Evolutionary conservation across 2,113 vertebrate genomes (phyloP), one percentile per base, ranked within the genome.

Genomic region (Neomonachus schauinslandi): DNA sequence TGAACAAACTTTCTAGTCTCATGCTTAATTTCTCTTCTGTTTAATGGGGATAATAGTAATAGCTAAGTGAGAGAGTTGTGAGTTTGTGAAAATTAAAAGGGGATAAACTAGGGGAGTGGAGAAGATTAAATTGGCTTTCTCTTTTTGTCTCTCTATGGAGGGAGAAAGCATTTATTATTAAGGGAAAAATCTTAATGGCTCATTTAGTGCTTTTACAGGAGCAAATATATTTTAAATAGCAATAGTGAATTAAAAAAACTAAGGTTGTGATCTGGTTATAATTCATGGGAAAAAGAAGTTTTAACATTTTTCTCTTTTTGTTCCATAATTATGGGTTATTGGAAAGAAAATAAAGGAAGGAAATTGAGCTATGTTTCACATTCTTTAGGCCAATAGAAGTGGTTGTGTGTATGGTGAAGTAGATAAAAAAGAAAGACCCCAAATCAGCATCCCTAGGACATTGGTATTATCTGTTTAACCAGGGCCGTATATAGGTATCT

Each of bases 261-360:
- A 36, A 24, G 18, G 61, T 49, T 31, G 12, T 24, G 9, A 49
- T 59, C 67, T 86, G 9, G 22, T 63, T 90, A 26, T 72, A 89
- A 28, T 90, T 57, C 19, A 82, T 33, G 4, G 15, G 11, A 5
- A 46, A 93, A 16, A 46, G 39, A 77, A 57, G 55, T 95, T 77
- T 63, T 72, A 69, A 76, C 22, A 61, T 82, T 89, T 95, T 95
- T 94, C 14, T 91, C 22, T 51, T 61, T 87, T 84, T 7, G 49
- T 86, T 94, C 36, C 13, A 49, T 10, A 85, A 24, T 71, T 51
- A 74, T 79, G 4, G 2, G 16, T 33, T 81, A 65, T 46, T 95
- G 11, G 2, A 22, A 59, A 46, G 7, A 93, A 97, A 96, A 93
- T 74, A 46, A 94, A 71, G 57, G 28, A 88, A 92, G 24, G 33